Conservation (phyloP, 2,888 invertebrate species). For the Tillus elongatus region DNA sequence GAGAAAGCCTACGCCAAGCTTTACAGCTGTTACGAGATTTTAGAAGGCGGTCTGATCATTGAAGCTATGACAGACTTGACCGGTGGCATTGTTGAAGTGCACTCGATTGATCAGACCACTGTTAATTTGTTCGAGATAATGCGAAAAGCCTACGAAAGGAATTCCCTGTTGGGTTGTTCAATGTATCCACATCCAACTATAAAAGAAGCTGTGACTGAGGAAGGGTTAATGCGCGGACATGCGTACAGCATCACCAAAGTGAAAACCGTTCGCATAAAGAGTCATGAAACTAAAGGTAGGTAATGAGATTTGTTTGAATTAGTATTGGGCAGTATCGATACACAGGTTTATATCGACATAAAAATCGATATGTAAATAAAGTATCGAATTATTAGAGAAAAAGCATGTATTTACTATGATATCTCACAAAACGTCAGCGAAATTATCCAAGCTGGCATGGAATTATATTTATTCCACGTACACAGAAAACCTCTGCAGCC, state of each 20-base stretch:
- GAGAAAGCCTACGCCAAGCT: conserved; percentile 68
- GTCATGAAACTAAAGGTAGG: too few species aligned
- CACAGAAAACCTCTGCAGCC: too few species aligned
- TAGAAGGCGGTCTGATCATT: conserved; percentile 55
- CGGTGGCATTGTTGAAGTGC: conserved; percentile 44
- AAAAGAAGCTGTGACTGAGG: conserved; percentile 64
- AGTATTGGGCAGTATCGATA: too few species aligned
- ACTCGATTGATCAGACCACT: conserved; percentile 41
- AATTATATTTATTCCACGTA: too few species aligned
- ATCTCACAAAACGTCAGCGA: too few species aligned
- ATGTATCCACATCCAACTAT: conserved; percentile 78
- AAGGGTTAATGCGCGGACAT: conserved; percentile 7
- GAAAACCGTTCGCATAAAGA: conserved; percentile 32
- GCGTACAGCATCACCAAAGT: conserved; percentile 8
- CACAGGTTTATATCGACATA: too few species aligned
- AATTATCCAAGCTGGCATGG: too few species aligned
- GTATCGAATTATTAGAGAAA: too few species aligned
- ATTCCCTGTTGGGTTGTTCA: conserved; percentile 47
- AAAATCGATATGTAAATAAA: too few species aligned
- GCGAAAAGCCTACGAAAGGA: conserved; percentile 44
- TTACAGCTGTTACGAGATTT: conserved; percentile 55
- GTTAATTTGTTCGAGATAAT: conserved; percentile 43
- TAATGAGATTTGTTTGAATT: too few species aligned
- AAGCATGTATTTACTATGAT: too few species aligned
- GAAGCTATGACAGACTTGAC: conserved; percentile 62